Base-by-base conservation (phyloP, 1,140 invertebrate genomes). In the Zaprionus gabonicus region DNA sequence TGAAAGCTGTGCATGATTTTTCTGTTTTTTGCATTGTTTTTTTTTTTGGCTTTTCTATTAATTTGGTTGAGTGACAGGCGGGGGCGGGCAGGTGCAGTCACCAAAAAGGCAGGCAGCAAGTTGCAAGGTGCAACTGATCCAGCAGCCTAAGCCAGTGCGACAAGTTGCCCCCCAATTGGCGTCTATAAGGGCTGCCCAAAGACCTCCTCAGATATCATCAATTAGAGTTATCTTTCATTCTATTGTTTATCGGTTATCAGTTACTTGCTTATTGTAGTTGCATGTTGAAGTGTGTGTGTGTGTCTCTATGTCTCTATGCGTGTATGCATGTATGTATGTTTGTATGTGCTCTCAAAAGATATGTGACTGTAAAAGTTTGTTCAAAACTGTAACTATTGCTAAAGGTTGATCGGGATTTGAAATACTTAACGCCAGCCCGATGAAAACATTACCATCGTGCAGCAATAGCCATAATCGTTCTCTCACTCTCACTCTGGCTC, bases 341-440 rank as follows among this genome's bases (percentile, higher is more conserved):
- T 67, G 58, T 67, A 20, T 67, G 58, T 72, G 68, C 69, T 68
- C 72, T 75, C 59, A 46, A 46, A 57, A 31, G 59, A 70, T 78
- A 60, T 83, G 81, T 83, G 73, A 71, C 75, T 83, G 81, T 83
- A 69, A 71, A 75, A 75, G 53, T 9, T 59, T 74, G 71, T 70
- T 75, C 41, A 75, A 70, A 74, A 62, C 62, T 56, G 38, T 46
- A 67, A 79, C 81, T 84, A 84, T 84, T 83, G 81, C 69, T 62
- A 72, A 46, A 46, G 58, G 7, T 49, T 56, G 49, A 66, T 57
- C 53, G 69, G 51, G 73, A 31, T 55, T 67, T 62, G 49, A 46
- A 46, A 46, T n/a, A 41, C 15, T 41, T 41, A 15, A 41, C 38
- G 38, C 15, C 38, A n/a, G 38, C 38, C 38, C 38, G 38, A 41